Evolutionary conservation across 2,888 invertebrate genomes (phyloP), one percentile per base, ranked within the genome.

Genomic region (Opisthograptis luteolata): DNA sequence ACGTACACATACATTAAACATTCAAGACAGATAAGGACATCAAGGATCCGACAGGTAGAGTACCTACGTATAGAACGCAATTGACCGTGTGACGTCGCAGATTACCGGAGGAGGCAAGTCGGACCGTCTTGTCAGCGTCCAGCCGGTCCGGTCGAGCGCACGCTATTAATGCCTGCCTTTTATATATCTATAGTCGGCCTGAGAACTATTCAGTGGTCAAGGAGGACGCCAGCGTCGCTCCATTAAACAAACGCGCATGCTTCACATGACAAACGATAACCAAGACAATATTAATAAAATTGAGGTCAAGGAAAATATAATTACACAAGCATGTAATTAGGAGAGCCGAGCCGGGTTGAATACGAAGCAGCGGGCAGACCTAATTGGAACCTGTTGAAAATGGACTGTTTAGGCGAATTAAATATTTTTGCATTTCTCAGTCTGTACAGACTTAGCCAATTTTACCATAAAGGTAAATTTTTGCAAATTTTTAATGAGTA

Each of bases 171-270:
- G 30, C 49, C 47, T 62, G 55, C 59, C 75, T 75, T 75, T 70
- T 70, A 74, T 73, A 76, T 68, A 2, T 27, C 9, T 10, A 3
- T 67, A 52, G 66, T 62, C 50, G 71, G 72, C 62, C 67, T 72
- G 68, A 70, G 74, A 75, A 68, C 73, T 80, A 81, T 80, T 81
- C 74, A 84, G 68, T 82, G 79, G 83, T 70, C 77, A 85, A 76
- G 69, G 81, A 81, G 85, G 80, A 76, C 85, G 69, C 58, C 66
- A 67, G 73, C 63, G 65, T 61, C 85, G 86, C 80, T 85, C 81
- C 83, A 86, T 79, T 86, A 75, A 76, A 79, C 83, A 83, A 66
- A 72, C 73, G 70, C 70, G 76, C 78, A 81, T 75, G 79, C 77
- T 76, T 80, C 77, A 73, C 64, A 47, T 64, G 61, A 65, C 64